These are phyloP conservation scores for Drosophila stalkeri DNA, from an alignment of 2,888 invertebrate genomes.

Conservation along the genomic window DNA sequence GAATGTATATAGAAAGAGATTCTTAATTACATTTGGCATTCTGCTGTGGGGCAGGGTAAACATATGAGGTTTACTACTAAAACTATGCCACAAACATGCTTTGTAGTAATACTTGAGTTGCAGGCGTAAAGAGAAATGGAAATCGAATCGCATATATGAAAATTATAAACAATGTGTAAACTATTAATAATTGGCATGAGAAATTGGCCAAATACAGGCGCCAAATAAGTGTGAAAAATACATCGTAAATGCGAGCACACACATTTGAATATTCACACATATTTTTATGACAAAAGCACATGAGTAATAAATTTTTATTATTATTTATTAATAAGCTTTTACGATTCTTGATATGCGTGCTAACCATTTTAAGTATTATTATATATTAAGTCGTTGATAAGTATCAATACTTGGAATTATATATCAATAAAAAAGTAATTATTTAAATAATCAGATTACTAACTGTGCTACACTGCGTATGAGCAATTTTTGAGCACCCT, in stretches of 20 bases:
- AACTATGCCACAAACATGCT: conserved; percentile 17
- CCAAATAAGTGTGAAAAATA: conserved; percentile 43
- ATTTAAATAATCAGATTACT: background rate
- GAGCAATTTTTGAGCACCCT: background rate
- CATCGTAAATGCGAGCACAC: conserved; percentile 32
- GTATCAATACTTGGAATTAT: conserved; percentile 15
- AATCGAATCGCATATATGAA: conserved; percentile 38
- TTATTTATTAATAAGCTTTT: conserved; percentile 28
- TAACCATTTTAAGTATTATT: conserved; percentile 9
- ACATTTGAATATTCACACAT: background rate
- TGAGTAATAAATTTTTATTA: conserved; percentile 13
- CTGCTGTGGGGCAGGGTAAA: background rate
- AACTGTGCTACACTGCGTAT: conserved; percentile 1
- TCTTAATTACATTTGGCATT: background rate
- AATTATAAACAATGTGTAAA: conserved; percentile 57
- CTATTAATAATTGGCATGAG: conserved; percentile 42
- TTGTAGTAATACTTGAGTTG: conserved; percentile 26
- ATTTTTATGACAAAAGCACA: background rate
- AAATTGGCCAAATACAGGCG: conserved; percentile 40
- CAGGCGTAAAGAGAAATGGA: conserved; percentile 25
- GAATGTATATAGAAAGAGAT: background rate
- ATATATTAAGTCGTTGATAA: conserved; percentile 7
- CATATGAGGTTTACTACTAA: background rate
- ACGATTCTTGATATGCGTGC: conserved; percentile 10
- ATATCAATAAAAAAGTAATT: conserved; percentile 15